Percentiles rank a stretch among this genome's conserved stretches.
Evolutionary conservation across 2,113 vertebrate species (phyloP).

Genomic region (Saccopteryx leptura): DNA sequence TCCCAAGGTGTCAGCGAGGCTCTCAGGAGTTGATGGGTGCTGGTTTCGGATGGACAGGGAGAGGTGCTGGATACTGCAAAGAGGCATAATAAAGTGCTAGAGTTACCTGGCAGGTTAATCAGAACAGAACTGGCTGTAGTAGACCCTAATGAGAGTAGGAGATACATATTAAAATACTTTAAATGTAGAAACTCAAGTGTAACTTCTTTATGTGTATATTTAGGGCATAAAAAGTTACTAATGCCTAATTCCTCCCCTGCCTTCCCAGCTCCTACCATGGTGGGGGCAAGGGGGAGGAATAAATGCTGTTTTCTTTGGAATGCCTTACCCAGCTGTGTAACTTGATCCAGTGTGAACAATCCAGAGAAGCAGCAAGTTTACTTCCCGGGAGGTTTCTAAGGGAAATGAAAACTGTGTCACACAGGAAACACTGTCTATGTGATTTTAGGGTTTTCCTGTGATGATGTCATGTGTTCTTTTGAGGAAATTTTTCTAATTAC

Average conservation of each 20-base stretch:
- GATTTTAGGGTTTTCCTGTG: conserved; percentile 35
- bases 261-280: neutral
- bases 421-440: neutral
- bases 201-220: neutral
- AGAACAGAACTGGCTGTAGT: neutral
- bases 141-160: neutral
- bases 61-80: neutral
- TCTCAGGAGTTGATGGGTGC: neutral
- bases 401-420: neutral
- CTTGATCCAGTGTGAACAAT: neutral
- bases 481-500: conserved; percentile 30
- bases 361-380: neutral
- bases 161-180: conserved; percentile 14
- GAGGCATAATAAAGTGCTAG: neutral
- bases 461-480: neutral
- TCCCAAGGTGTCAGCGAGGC: neutral
- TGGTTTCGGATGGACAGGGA: neutral
- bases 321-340: neutral
- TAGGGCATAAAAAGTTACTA: neutral
- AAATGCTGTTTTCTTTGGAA: neutral
- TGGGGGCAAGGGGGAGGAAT: neutral
- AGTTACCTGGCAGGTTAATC: neutral
- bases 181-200: neutral
- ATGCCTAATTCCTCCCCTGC: conserved; percentile 5
- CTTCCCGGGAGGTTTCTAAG: neutral